Percentiles rank a stretch among this genome's conserved stretches.
These are phyloP conservation scores for Urosaurus nigricauda DNA, from an alignment of 2,797 vertebrate genomes.

Conservation along the genomic window DNA sequence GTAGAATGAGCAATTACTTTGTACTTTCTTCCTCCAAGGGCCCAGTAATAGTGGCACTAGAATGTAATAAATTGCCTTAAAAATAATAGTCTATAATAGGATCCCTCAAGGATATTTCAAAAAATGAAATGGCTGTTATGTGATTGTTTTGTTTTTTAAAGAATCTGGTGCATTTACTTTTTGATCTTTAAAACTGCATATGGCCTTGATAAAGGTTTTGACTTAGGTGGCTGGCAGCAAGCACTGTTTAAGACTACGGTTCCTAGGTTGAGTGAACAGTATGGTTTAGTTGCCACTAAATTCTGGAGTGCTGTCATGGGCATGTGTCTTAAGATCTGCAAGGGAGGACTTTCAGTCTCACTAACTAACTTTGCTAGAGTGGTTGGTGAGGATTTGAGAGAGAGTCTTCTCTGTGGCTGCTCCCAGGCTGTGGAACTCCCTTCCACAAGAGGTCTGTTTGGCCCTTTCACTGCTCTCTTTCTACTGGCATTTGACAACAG, in stretches of 20 bases:
- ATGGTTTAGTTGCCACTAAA: background rate
- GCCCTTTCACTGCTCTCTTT: no score
- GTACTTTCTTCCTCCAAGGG: no score
- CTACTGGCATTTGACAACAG: no score
- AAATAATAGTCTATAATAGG: background rate
- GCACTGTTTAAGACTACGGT: background rate
- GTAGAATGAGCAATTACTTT: background rate
- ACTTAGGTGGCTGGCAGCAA: background rate
- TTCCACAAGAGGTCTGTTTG: no score
- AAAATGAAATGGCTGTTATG: background rate
- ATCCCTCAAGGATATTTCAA: background rate
- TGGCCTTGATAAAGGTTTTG: background rate
- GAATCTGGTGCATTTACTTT: background rate
- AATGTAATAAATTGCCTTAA: background rate
- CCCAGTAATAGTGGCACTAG: background rate
- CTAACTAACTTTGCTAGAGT: no score
- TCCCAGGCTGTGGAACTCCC: no score
- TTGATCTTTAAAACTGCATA: no score
- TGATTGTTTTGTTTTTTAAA: background rate
- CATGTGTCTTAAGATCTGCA: no score
- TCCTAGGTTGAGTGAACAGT: background rate
- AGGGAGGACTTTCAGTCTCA: no score
- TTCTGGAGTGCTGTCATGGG: no score
- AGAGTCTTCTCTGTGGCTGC: no score
- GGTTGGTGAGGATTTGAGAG: no score